These are phyloP conservation scores for Lampris incognitus DNA, from an alignment of 2,113 vertebrate species.

Conservation along the genomic window DNA sequence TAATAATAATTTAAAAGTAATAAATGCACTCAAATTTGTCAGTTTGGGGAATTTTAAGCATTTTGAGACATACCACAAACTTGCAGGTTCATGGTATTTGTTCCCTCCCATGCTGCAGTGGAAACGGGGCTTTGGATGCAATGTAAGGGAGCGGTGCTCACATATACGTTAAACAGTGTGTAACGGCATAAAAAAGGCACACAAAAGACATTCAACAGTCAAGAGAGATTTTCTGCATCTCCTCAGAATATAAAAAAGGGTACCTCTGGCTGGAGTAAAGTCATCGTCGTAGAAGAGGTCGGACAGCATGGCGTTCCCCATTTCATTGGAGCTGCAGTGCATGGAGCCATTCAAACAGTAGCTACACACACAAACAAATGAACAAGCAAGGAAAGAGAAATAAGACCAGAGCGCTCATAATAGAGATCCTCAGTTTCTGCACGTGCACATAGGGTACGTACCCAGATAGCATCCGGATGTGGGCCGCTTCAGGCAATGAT, in stretches of 20 bases:
- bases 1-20: too few relatives aligned
- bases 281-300: slow-evolving; percentile 78
- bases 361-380: slow-evolving; percentile 49
- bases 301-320: slow-evolving; percentile 52
- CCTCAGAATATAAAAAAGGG: not conserved
- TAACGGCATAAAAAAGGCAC: not conserved
- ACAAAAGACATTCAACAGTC: not conserved
- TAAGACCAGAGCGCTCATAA: not conserved
- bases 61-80: too few relatives aligned
- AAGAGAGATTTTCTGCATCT: not conserved
- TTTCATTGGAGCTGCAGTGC: slow-evolving; percentile 70
- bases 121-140: too few relatives aligned
- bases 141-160: too few relatives aligned
- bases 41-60: too few relatives aligned
- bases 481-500: too few relatives aligned
- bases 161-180: not conserved
- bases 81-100: too few relatives aligned
- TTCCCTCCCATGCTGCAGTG: too few relatives aligned
- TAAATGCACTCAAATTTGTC: too few relatives aligned
- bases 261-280: slow-evolving; percentile 72
- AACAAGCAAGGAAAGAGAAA: slow-evolving; percentile 7
- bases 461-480: too few relatives aligned
- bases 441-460: slow-evolving; percentile 13
- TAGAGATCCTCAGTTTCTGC: not conserved
- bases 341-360: slow-evolving; percentile 76